Conservation (phyloP, 2,797 vertebrate species). For the Cheirogaleus major region DNA sequence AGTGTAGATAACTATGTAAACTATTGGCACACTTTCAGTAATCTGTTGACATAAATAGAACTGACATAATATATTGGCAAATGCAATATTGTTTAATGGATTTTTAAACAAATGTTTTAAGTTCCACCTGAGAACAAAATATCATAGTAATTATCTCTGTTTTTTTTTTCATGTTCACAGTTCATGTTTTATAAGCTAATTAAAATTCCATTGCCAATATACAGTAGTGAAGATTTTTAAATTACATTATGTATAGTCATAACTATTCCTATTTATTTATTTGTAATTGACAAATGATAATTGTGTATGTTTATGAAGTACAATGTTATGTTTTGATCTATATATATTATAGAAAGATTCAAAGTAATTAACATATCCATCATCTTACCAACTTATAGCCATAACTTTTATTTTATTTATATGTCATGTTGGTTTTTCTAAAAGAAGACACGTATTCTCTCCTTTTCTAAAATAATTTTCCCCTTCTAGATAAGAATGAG, state of each 20-base stretch:
- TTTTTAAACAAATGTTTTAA: not conserved
- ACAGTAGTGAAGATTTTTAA: not conserved
- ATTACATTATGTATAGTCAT: not conserved
- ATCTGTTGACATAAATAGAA: not conserved
- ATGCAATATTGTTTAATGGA: not conserved
- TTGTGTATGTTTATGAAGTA: not conserved
- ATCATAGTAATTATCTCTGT: not conserved
- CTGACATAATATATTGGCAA: not conserved
- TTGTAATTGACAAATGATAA: not conserved
- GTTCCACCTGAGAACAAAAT: not conserved
- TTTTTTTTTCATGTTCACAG: not conserved
- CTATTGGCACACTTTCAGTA: not conserved
- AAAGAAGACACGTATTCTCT: not conserved
- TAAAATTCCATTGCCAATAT: not conserved
- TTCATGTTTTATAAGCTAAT: not conserved
- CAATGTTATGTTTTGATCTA: not conserved
- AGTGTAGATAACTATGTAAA: not conserved
- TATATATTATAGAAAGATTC: not conserved
- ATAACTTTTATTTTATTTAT: not conserved
- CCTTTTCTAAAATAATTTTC: not conserved
- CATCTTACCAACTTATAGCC: not conserved
- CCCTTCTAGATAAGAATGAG: not conserved
- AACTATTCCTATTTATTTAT: not conserved
- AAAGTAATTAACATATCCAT: not conserved
- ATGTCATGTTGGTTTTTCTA: not conserved